Evolutionary conservation across 2,888 invertebrate species (phyloP).

Genomic region (Dicycla oo): DNA sequence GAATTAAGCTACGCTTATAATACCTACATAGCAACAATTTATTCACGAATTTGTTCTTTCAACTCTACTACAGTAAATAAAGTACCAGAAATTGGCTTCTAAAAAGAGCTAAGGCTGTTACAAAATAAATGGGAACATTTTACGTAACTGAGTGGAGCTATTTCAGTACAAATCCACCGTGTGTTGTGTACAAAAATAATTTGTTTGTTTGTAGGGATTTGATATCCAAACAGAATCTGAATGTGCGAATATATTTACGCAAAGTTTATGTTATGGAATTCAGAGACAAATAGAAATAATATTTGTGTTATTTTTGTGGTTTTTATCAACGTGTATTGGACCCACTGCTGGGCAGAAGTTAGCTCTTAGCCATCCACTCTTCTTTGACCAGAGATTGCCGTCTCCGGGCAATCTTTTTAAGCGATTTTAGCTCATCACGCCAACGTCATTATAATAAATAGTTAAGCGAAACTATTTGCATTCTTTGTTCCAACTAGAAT

Average conservation of each 20-base stretch:
- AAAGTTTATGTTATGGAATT: slow-evolving; percentile 2
- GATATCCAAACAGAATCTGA: slow-evolving; percentile 19
- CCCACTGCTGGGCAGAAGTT: too few species aligned
- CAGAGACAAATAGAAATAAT: neutral
- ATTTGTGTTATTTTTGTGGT: neutral
- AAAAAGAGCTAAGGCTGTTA: slow-evolving; percentile 30
- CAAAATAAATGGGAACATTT: slow-evolving; percentile 50
- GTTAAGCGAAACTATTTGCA: neutral
- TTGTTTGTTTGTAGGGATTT: slow-evolving; percentile 29
- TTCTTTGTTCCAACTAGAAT: too few species aligned
- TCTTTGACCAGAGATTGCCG: neutral
- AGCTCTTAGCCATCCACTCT: neutral
- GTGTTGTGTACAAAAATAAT: slow-evolving; percentile 44
- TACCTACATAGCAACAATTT: neutral
- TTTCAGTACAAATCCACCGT: slow-evolving; percentile 39
- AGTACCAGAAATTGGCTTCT: slow-evolving; percentile 31
- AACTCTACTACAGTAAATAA: slow-evolving; percentile 19
- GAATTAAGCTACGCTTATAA: neutral
- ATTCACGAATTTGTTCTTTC: slow-evolving; percentile 15
- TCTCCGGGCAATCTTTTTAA: neutral
- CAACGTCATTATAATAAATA: neutral
- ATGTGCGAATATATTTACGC: slow-evolving; percentile 25
- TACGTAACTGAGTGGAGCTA: slow-evolving; percentile 34
- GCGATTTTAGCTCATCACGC: neutral
- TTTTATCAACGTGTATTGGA: neutral